Conservation (phyloP, 23 tunicate species). For the Clavelina lepadiformis region DNA sequence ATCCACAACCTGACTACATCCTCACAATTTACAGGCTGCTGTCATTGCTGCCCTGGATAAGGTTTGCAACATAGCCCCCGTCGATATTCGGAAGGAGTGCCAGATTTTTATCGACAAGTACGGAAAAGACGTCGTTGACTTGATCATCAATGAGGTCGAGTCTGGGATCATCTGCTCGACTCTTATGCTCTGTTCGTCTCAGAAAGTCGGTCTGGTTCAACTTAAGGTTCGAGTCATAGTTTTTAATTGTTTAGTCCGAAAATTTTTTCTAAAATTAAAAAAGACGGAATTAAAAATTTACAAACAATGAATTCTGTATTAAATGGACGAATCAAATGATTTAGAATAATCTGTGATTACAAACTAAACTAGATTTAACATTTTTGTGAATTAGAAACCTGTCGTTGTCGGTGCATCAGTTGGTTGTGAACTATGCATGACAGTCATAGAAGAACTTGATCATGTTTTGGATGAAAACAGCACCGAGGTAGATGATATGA, state of each 20-base stretch:
- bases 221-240: background rate
- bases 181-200: conserved; percentile 26
- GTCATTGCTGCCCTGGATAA: conserved; percentile 21
- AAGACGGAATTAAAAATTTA: background rate
- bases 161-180: conserved; percentile 43
- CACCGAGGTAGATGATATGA: no score
- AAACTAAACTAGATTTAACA: no score
- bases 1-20: no score
- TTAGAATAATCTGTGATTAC: no score
- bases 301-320: no score
- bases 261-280: no score
- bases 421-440: conserved; percentile 43
- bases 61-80: conserved; percentile 34
- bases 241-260: background rate
- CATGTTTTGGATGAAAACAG: conserved; percentile 24
- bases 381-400: no score
- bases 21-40: conserved; percentile 58
- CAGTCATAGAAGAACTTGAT: conserved; percentile 40
- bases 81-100: conserved; percentile 41
- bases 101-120: conserved; percentile 29
- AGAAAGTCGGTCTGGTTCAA: background rate
- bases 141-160: conserved; percentile 47
- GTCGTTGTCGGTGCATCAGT: no score
- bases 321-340: no score
- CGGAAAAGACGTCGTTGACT: conserved; percentile 29